Evolutionary conservation across 2,888 invertebrate species (phyloP).

Genomic region (Agrotis exclamationis): DNA sequence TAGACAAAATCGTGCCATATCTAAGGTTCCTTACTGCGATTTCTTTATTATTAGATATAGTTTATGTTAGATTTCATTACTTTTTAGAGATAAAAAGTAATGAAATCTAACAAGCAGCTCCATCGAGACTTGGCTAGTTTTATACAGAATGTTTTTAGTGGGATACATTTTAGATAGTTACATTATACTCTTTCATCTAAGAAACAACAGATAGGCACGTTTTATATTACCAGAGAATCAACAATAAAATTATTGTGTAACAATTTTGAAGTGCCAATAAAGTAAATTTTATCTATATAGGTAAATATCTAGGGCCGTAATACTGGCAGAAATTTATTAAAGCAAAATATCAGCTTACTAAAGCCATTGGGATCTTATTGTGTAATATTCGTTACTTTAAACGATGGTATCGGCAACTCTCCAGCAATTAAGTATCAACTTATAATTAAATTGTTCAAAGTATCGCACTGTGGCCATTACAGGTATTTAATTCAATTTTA

Average conservation of each 20-base stretch:
- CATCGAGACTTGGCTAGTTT: too few species aligned
- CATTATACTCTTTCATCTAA: background rate
- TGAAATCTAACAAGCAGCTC: too few species aligned
- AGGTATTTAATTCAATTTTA: slow-evolving; percentile 27
- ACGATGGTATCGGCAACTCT: slow-evolving; percentile 5
- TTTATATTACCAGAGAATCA: too few species aligned
- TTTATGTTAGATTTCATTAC: too few species aligned
- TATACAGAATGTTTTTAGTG: too few species aligned
- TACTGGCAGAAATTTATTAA: background rate
- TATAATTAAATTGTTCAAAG: slow-evolving; percentile 32
- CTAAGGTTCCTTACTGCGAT: too few species aligned
- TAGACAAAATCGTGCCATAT: too few species aligned
- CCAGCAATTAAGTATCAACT: slow-evolving; percentile 14
- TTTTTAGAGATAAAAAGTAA: too few species aligned
- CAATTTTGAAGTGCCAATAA: too few species aligned
- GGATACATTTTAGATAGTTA: background rate
- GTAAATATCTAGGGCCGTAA: background rate
- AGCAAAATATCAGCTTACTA: background rate
- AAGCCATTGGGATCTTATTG: slow-evolving; percentile 1
- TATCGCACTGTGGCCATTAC: slow-evolving; percentile 11
- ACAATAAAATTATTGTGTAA: too few species aligned
- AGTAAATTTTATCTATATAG: too few species aligned
- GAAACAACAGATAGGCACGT: background rate
- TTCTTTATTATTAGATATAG: too few species aligned
- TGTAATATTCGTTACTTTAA: slow-evolving; percentile 1